These are phyloP conservation scores for Spodoptera picta DNA, from an alignment of 2,888 invertebrate genomes.

Conservation along the genomic window DNA sequence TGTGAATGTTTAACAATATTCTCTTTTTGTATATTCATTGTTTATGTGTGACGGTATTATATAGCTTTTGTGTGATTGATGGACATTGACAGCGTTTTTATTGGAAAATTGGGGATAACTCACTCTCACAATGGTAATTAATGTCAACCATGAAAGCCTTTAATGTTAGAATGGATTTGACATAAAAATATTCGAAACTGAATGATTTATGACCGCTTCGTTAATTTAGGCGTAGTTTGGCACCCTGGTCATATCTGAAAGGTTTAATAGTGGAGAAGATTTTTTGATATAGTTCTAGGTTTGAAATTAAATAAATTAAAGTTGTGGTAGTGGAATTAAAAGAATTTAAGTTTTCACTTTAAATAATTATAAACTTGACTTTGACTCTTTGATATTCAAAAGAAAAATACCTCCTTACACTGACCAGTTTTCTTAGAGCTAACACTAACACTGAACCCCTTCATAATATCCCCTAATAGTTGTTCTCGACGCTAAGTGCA, in stretches of 20 bases:
- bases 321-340: too few species aligned
- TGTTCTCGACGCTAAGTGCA: conserved; percentile 82
- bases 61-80: conserved; percentile 25
- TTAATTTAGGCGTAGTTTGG: too few species aligned
- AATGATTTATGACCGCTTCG: too few species aligned
- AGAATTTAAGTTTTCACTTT: too few species aligned
- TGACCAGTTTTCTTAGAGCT: conserved; percentile 43
- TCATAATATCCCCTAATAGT: conserved; percentile 66
- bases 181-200: too few species aligned
- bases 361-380: too few species aligned
- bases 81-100: conserved; percentile 21
- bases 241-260: too few species aligned
- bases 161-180: not conserved
- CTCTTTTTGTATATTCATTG: conserved; percentile 27
- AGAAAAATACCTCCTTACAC: conserved; percentile 14
- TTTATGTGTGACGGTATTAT: conserved; percentile 17
- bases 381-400: conserved; percentile 15
- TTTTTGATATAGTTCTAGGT: too few species aligned
- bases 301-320: too few species aligned
- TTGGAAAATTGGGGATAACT: conserved; percentile 6
- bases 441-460: conserved; percentile 56
- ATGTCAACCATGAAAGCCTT: not conserved
- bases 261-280: too few species aligned
- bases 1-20: conserved; percentile 46
- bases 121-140: conserved; percentile 8